Evolutionary conservation across 2,797 vertebrate genomes (phyloP), one percentile per base, ranked within the genome.

Genomic region (Rhinella marina): DNA sequence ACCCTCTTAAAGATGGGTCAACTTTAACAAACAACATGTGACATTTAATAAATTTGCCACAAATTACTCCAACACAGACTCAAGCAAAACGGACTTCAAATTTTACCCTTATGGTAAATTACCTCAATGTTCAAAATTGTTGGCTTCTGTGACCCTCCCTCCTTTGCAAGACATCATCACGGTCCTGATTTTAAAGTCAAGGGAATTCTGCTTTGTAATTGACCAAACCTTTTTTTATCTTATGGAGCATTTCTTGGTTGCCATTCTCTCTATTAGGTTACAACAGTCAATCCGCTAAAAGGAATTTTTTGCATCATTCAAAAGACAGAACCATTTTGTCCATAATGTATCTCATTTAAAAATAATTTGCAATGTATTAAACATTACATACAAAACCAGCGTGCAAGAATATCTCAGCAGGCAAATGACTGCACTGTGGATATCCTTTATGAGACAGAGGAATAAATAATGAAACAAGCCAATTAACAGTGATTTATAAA

Each of bases 401-500:
- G 29, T n/a, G 29, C 19, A 72, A 73, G 52, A 75, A 41, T n/a
- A 21, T 41, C 82, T 84, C 81, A 62, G 81, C 66, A 23, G 21
- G 68, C 82, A 70, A 41, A 59, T 59, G 3, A 16, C 52, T 57
- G 54, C 12, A 48, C 19, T 57, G 52, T 61, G 32, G 32, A 61
- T 29, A 84, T 59, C 57, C 29, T 83, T 72, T 84, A 57, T 72
- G 25, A 84, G 25, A 32, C 25, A 32, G 14, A n/a, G 82, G 32
- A 21, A 57, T 84, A 59, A 57, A 84, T 73, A 84, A 75, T 84
- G 19, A 41, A 84, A 73, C 29, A 72, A 73, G 21, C 72, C 82
- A 73, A 84, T 84, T 84, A 84, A 19, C 41, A 62, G 21, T 29
- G 54, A 75, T 84, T 61, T 75, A 61, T 62, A 61, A 75, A 41